Conservation (phyloP, 2,888 invertebrate species). For the Diaprepes abbreviatus region DNA sequence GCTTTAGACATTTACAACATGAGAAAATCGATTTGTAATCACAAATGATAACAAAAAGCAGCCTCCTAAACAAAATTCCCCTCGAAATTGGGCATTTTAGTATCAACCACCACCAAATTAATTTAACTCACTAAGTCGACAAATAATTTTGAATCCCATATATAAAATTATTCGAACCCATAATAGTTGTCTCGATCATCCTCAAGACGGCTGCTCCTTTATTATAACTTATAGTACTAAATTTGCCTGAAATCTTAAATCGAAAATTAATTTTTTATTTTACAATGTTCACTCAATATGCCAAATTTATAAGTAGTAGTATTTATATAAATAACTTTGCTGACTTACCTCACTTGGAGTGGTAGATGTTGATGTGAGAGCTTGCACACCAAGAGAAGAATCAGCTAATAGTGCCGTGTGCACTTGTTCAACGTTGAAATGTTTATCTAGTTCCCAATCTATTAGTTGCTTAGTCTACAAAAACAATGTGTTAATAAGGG, state of each 20-base stretch:
- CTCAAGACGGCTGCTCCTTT: slow-evolving; percentile 66
- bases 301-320: too few relatives aligned
- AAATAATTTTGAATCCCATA: slow-evolving; percentile 73
- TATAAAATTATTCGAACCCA: slow-evolving; percentile 71
- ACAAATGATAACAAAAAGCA: too few relatives aligned
- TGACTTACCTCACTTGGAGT: slow-evolving; percentile 70
- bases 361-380: slow-evolving; percentile 71
- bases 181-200: slow-evolving; percentile 74
- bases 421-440: slow-evolving; percentile 52
- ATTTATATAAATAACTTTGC: not conserved
- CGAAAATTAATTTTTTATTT: slow-evolving; percentile 3
- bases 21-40: too few relatives aligned
- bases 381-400: slow-evolving; percentile 52
- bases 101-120: not conserved
- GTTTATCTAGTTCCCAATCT: slow-evolving; percentile 53
- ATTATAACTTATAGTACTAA: slow-evolving; percentile 39
- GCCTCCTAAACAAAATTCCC: too few relatives aligned
- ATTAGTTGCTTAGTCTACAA: slow-evolving; percentile 43
- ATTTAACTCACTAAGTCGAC: slow-evolving; percentile 29
- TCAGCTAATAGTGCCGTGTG: slow-evolving; percentile 52
- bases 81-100: too few relatives aligned
- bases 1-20: too few relatives aligned
- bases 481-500: too few relatives aligned
- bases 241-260: slow-evolving; percentile 34
- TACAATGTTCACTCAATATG: too few relatives aligned